phyloP scores from a whole-genome alignment of 2,888 invertebrate species.

The Coelogynopora nodosa region DNA sequence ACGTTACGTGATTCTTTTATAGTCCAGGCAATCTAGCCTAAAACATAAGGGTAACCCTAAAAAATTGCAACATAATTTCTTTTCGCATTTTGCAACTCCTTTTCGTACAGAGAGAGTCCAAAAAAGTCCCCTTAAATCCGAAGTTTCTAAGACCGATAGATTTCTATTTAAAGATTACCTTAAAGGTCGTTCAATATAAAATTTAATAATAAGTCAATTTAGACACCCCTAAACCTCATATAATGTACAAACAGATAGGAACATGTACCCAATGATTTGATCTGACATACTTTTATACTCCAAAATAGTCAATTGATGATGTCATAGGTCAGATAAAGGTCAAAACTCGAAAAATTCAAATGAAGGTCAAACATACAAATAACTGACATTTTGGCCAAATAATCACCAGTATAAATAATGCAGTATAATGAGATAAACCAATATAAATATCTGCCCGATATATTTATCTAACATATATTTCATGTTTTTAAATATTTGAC shows the following conservation, averaged over 20 bases:
- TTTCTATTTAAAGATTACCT: neutral
- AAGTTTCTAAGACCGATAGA: neutral
- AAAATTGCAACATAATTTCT: no score
- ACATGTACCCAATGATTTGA: neutral
- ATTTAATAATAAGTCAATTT: neutral
- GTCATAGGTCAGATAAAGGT: neutral
- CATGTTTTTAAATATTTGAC: neutral
- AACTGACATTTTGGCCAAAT: neutral
- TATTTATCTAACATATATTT: neutral
- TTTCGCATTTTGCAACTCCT: neutral
- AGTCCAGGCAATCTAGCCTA: no score
- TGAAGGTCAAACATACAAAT: no score
- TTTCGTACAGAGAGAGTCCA: neutral
- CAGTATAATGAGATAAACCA: neutral
- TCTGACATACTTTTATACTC: neutral
- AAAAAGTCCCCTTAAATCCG: neutral
- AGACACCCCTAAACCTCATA: neutral
- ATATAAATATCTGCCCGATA: neutral
- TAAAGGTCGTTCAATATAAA: neutral
- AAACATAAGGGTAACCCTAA: no score
- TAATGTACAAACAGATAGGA: neutral
- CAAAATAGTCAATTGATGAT: neutral
- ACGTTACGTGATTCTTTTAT: no score
- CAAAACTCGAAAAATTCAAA: neutral
- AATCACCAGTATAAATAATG: neutral